A percentile compares a stretch with the other conserved stretches of the same genome.
Evolutionary conservation across 2,888 invertebrate genomes (phyloP).

Genomic region (Adelognathus sp.): DNA sequence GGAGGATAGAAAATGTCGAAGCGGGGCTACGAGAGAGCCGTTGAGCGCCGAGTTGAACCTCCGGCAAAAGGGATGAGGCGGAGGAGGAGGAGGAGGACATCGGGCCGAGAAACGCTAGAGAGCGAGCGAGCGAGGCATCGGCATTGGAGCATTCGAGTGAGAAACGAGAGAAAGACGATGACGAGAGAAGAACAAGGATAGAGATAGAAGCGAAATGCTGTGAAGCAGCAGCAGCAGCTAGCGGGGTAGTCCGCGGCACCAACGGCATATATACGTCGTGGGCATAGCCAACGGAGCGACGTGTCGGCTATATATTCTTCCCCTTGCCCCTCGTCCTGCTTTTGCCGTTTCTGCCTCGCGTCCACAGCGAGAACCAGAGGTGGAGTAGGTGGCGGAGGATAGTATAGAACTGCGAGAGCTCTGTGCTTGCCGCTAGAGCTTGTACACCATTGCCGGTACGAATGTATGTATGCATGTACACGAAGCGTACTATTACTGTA

Average conservation of each 20-base stretch:
- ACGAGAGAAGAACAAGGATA: conserved; percentile 56
- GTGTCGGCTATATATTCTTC: conserved; percentile 73
- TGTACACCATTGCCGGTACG: conserved; percentile 1
- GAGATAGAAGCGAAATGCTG: conserved; percentile 41
- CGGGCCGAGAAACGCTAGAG: not conserved
- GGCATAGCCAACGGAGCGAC: conserved; percentile 73
- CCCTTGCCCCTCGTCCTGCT: conserved; percentile 63
- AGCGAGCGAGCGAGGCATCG: conserved; percentile 21
- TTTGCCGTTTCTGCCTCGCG: conserved; percentile 59
- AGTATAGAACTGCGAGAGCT: conserved; percentile 25
- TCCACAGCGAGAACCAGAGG: conserved; percentile 42
- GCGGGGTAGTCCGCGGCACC: conserved; percentile 66
- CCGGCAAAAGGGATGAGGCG: conserved; percentile 20
- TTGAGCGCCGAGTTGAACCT: not conserved
- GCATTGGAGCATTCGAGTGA: conserved; percentile 26
- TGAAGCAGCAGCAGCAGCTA: conserved; percentile 33
- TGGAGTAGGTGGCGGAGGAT: conserved; percentile 25
- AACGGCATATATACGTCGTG: conserved; percentile 67
- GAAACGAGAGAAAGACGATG: conserved; percentile 63
- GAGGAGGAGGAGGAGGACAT: too few relatives aligned
- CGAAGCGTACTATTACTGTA: not conserved
- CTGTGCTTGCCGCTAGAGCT: not conserved
- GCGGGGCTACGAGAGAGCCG: not conserved
- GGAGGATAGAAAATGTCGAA: not conserved
- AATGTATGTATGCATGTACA: not conserved